Percentiles rank a stretch among this genome's conserved stretches.
These are phyloP conservation scores for Plagodis dolabraria DNA, from an alignment of 2,888 invertebrate species.

Conservation along the genomic window DNA sequence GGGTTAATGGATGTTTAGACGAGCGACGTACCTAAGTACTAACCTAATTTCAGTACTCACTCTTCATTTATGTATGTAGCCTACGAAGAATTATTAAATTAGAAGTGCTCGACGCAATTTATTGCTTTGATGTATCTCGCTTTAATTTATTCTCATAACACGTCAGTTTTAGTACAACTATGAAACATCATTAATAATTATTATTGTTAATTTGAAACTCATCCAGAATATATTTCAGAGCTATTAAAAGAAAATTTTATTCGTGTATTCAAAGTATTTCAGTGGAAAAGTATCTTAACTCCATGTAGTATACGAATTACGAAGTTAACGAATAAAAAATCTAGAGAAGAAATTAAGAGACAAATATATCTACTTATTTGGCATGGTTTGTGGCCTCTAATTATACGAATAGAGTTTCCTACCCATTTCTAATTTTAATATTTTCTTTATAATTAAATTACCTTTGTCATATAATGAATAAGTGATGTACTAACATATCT, in stretches of 20 bases:
- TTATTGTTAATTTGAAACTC: neutral
- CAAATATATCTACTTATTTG: too few relatives aligned
- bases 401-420: too few relatives aligned
- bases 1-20: slow-evolving; percentile 24
- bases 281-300: too few relatives aligned
- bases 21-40: slow-evolving; percentile 5
- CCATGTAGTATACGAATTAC: too few relatives aligned
- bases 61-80: slow-evolving; percentile 1
- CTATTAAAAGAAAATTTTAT: neutral
- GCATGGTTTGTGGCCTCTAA: too few relatives aligned
- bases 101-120: slow-evolving; percentile 9
- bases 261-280: too few relatives aligned
- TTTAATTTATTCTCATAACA: neutral
- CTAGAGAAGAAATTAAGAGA: too few relatives aligned
- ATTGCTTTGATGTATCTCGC: slow-evolving; percentile 2
- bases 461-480: too few relatives aligned
- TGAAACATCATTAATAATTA: neutral
- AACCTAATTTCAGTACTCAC: slow-evolving; percentile 3
- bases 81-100: slow-evolving; percentile 8
- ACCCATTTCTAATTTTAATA: too few relatives aligned
- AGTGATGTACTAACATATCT: too few relatives aligned
- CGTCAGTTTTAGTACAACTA: neutral
- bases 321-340: too few relatives aligned
- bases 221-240: neutral
- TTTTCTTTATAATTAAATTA: too few relatives aligned